Evolutionary conservation across 2,113 vertebrate genomes (phyloP), one percentile per base, ranked within the genome.

Genomic region (Entosphenus tridentatus): DNA sequence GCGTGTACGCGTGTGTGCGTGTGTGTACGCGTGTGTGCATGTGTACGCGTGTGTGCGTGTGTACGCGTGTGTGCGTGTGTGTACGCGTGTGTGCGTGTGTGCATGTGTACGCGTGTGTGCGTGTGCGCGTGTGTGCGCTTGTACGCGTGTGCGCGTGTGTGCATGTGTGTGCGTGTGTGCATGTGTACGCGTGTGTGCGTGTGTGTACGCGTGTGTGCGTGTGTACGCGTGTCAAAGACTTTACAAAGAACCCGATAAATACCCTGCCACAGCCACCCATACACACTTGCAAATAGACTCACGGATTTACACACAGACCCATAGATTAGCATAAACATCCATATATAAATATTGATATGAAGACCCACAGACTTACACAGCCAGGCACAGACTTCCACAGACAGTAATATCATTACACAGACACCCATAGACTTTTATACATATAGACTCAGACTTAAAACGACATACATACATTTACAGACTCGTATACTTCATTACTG

Each of bases 321-420:
- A 62, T 62, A 8, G 13, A 62, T 62, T 14, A 14, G 16, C 16
- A 62, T 62, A 62, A 14, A 62, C 16, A 62, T 62, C 13, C 16
- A 62, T 62, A 62, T 62, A 62, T 62, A 62, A 4, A 62, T 62
- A 62, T 62, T 14, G 13, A 62, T 62, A 62, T 62, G 39, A 39
- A 39, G 39, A 39, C 39, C 39, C 39, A 39, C 39, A 39, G 39
- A 39, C 39, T 39, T 39, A 39, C 39, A 39, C 39, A 39, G 39
- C 39, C 39, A 39, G 39, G 39, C 39, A 39, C 39, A 39, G 39
- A 39, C 39, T 39, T 39, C 39, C 39, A 39, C 39, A 39, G 39
- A 39, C 39, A 39, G 39, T 39, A 39, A 39, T 39, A 39, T 7
- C 6, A 39, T 39, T 39, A 39, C 6, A 39, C 39, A 39, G 39